Percentiles rank a stretch among this genome's conserved stretches.
Evolutionary conservation across 1,140 invertebrate species (phyloP).

Genomic region (Heliconius hermathena): DNA sequence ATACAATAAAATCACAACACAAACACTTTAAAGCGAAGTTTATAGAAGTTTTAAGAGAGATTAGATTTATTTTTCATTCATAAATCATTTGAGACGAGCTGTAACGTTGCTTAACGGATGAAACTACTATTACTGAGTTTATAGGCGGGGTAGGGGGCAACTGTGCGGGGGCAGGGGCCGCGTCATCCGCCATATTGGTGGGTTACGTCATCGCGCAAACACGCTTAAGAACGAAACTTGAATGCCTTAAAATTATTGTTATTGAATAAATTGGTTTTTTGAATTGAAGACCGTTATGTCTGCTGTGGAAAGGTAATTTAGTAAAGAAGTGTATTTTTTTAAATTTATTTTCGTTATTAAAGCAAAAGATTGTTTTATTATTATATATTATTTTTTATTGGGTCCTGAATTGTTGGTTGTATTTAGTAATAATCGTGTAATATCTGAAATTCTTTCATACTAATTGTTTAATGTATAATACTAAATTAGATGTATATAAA

Average conservation of each 20-base stretch:
- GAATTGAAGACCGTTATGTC: not conserved
- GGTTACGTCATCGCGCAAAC: slow-evolving; percentile 70
- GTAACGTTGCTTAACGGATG: slow-evolving; percentile 58
- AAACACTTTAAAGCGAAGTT: slow-evolving; percentile 54
- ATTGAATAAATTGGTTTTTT: slow-evolving; percentile 10
- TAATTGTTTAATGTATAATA: not conserved
- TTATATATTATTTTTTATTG: too few relatives aligned
- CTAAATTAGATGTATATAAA: not conserved
- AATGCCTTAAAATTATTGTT: not conserved
- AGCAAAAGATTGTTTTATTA: too few relatives aligned
- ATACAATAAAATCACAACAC: slow-evolving; percentile 60
- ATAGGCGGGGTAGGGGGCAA: slow-evolving; percentile 41
- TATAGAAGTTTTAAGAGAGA: slow-evolving; percentile 57
- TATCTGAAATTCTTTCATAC: too few relatives aligned
- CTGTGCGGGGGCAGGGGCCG: slow-evolving; percentile 61
- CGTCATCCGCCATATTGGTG: slow-evolving; percentile 79
- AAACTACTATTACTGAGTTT: slow-evolving; percentile 53
- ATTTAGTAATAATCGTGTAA: too few relatives aligned
- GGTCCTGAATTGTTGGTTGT: too few relatives aligned
- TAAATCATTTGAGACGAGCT: slow-evolving; percentile 73
- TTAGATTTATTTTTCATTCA: slow-evolving; percentile 71
- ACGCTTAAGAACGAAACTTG: slow-evolving; percentile 18
- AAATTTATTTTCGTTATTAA: too few relatives aligned
- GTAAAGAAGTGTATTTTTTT: too few relatives aligned
- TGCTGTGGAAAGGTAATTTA: not conserved